These are phyloP conservation scores for Yasuhikotakia modesta DNA, from an alignment of 2,797 vertebrate species.

Conservation along the genomic window DNA sequence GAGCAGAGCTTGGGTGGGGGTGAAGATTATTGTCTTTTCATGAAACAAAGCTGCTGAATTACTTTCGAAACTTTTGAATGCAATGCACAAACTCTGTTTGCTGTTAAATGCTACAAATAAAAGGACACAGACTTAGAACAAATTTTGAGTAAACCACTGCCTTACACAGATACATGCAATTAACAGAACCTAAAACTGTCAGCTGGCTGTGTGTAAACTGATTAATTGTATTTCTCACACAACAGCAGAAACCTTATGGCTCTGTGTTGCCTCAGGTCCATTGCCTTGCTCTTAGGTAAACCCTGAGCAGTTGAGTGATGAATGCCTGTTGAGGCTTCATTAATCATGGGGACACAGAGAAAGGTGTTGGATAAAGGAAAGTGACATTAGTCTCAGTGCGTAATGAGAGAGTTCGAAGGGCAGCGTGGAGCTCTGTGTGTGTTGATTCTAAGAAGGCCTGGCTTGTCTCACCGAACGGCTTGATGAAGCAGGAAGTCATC, in stretches of 20 bases:
- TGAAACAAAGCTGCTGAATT: no score
- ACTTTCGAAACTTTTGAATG: not conserved
- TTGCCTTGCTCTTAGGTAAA: conserved; percentile 35
- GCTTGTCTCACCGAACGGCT: conserved; percentile 54
- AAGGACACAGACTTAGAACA: not conserved
- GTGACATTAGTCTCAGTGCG: conserved; percentile 53
- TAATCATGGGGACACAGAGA: conserved; percentile 56
- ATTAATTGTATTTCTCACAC: conserved; percentile 23
- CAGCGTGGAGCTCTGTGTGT: conserved; percentile 40
- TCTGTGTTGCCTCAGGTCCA: conserved; percentile 27
- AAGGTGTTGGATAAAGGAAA: conserved; percentile 61
- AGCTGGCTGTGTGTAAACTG: not conserved
- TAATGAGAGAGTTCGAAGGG: conserved; percentile 49
- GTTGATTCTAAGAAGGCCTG: conserved; percentile 60
- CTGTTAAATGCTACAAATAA: not conserved
- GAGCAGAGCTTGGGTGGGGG: no score
- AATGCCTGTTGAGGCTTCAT: conserved; percentile 50
- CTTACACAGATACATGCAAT: not conserved
- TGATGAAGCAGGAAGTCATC: conserved; percentile 60
- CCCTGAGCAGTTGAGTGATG: conserved; percentile 45
- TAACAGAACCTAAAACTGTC: conserved; percentile 4
- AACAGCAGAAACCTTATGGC: conserved; percentile 12
- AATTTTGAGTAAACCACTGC: no score
- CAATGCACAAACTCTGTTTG: not conserved
- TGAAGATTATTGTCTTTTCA: no score